Evolutionary conservation across 2,113 vertebrate species (phyloP), one percentile per base, ranked within the genome.

Genomic region (Todiramphus saurophagus): DNA sequence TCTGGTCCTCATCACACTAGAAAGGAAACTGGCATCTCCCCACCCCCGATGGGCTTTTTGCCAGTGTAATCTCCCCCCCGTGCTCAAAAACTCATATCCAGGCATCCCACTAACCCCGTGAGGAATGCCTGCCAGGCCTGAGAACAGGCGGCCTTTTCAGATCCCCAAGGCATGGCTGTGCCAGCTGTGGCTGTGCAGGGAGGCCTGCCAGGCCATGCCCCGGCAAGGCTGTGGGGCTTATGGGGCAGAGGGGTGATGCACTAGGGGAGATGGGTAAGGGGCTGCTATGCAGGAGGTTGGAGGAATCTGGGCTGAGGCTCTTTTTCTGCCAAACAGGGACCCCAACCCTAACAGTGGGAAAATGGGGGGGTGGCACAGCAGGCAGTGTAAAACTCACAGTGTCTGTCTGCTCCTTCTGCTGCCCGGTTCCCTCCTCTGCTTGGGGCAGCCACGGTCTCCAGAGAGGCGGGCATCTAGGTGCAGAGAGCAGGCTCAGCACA

Each of bases 381-480:
- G 19, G 28, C 24, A 50, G 17, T 5, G 14, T 53, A 69, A 60
- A 67, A 98, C 98, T 98, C 97, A 98, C 98, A 14, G 63, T 91
- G 56, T 97, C 70, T 6, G 3, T 80, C 35, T 68, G 95, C 43
- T 66, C 93, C 30, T 55, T 91, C 83, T 4, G 66, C 59, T 7
- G 35, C 39, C 27, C 53, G 5, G 58, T 46, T 11, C 16, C n/a
- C n/a, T 98, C 97, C 69, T 89, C 96, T 43, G 89, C 63, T 60
- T 35, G 92, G 59, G 95, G 89, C 53, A 99, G 91, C 98, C 98
- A 99, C 1, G 98, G 98, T 95, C 98, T 98, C 98, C 98, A 99
- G 62, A 98, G 96, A n/a, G 87, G 89, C 31, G 79, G 18, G 67
- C 64, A 55, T 78, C 98, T 98, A 83, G 59, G 58, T 76, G 14